Base-by-base conservation (phyloP, 2,888 invertebrate species). In the Rhagonycha lutea region DNA sequence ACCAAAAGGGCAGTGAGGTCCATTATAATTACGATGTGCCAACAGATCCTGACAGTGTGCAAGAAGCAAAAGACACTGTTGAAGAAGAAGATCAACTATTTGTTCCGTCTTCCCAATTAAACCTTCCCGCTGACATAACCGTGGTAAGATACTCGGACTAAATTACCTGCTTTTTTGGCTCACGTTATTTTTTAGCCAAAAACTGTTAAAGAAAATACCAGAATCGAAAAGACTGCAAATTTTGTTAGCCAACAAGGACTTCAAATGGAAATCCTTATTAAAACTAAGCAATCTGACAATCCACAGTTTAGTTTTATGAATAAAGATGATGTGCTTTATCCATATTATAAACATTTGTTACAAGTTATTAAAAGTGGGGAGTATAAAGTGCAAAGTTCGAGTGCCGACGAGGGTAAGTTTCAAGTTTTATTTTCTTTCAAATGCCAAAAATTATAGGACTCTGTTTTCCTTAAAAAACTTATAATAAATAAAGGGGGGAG, bases 261-360 rank as follows among this genome's bases (percentile, higher is more conserved):
- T 8, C 99, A 99, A 89, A 98, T 99, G 98, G 99, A 99, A 89
- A 98, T 99, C 81, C 91, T 99, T 11, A 94, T 99, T 81, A 99
- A 99, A 88, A 96, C 98, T 4, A 99, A 99, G 88, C 99, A 99
- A 88, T 91, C 95, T 0, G 94, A 94, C 85, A 99, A 98, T 89
- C 91, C 94, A 0, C 96, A 98, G 89, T 99, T 99, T 89, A 92
- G 94, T 80, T 99, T 99, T 89, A 90, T 99, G 76, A 95, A 96
- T 75, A 95, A 95, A 85, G 96, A 95, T 79, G 93, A 96, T 76
- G 88, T 89, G 0, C 89, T 99, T 61, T 94, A 98, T 88, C 92
- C 94, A 0, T 99, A 98, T 88, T 99, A 99, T 88, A 94, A 94
- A 78, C 94, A 95, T 80, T 88, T 96, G 4, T 87, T 94, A 76